phyloP scores from a whole-genome alignment of 2,888 invertebrate species.

The Andrena dorsata region DNA sequence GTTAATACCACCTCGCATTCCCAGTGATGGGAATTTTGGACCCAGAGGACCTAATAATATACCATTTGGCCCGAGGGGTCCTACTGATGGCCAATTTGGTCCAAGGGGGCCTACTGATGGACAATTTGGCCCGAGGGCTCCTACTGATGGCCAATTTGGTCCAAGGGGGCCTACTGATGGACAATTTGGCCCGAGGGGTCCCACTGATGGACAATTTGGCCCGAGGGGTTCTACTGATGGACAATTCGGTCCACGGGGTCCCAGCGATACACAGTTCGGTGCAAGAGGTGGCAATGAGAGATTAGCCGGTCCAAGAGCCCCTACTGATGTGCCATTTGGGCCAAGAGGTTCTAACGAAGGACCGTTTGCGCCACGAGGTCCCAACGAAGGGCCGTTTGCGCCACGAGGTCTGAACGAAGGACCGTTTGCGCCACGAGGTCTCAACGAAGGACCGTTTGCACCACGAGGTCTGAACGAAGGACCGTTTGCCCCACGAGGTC shows the following conservation, averaged over 20 bases:
- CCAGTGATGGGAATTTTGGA: conserved; percentile 23
- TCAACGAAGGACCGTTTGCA: conserved; percentile 50
- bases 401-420: conserved; percentile 49
- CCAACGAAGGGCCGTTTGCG: conserved; percentile 49
- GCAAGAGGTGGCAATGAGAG: conserved; percentile 38
- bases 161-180: conserved; percentile 38
- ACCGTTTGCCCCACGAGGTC: conserved; percentile 51
- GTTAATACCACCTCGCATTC: conserved; percentile 22
- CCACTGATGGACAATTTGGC: conserved; percentile 47
- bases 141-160: conserved; percentile 43
- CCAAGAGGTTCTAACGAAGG: conserved; percentile 37
- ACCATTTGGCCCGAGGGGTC: conserved; percentile 56
- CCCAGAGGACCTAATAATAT: conserved; percentile 43
- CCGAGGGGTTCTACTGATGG: conserved; percentile 36
- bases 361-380: conserved; percentile 51
- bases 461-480: conserved; percentile 39
- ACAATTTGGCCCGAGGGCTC: conserved; percentile 43
- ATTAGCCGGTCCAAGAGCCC: conserved; percentile 48
- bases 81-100: conserved; percentile 49
- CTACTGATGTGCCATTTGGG: conserved; percentile 36
- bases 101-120: conserved; percentile 43
- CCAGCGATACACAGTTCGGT: conserved; percentile 55
- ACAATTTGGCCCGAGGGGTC: conserved; percentile 57
- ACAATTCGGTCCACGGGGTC: conserved; percentile 54
- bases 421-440: conserved; percentile 50